Base-by-base conservation (phyloP, 2,888 invertebrate species). In the Malthinus seriepunctatus region DNA sequence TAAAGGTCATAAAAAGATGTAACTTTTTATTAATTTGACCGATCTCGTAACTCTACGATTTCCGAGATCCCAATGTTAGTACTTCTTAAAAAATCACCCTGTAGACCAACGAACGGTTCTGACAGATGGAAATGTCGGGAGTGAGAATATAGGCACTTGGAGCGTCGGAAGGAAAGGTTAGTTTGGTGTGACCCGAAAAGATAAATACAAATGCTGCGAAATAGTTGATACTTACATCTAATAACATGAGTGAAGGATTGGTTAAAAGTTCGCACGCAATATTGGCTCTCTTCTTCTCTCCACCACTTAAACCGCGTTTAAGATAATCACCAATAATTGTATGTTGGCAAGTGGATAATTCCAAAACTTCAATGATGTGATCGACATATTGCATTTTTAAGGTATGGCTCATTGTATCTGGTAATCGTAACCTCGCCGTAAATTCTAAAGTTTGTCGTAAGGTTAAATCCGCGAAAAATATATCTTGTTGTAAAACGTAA, bases 261-360 rank as follows among this genome's bases (percentile, higher is more conserved):
- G 90, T 91, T 60, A 92, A 81, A 66, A 92, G 80, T 78, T 92
- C 91, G 75, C 90, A 91, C 51, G 90, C 91, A 70, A 92, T 90
- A 75, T 88, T 91, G 37, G 90, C 89, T 69, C 91, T 80, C 74
- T 91, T 92, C 81, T 90, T 91, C 75, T 92, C 91, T 14, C 92
- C 91, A 1, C 92, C 92, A 37, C 90, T 91, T 46, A 92, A 78
- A 5, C 91, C 91, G 51, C 90, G 81, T 68, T 87, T 86, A 71
- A 89, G 81, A 70, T 88, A 86, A 73, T 89, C 89, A 10, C 91
- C 91, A 71, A 92, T 88, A 69, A 88, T 87, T 67, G 91, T 91
- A 72, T 91, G 86, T 74, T 89, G 88, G 75, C 91, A 91, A 73
- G 84, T 83, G 58, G 82, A 82, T 69, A 92, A 81, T 75, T 91